These are phyloP conservation scores for Catalaphyllia jardinei DNA, from an alignment of 64 coral and sea anemone genomes.

Conservation along the genomic window DNA sequence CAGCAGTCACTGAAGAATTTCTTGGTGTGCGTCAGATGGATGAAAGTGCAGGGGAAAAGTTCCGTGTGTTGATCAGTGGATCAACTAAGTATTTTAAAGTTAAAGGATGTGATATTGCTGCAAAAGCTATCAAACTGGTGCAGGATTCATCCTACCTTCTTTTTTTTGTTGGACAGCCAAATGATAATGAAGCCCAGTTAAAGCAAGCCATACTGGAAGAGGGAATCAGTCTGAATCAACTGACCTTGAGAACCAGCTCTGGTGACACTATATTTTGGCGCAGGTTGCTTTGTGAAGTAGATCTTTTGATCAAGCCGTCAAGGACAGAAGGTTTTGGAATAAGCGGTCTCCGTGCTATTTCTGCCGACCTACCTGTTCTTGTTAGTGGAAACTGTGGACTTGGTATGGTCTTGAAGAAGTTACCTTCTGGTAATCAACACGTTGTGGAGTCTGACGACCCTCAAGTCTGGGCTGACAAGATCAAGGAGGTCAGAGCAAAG, in stretches of 20 bases:
- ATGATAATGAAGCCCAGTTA: too few relatives aligned
- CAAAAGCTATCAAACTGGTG: conserved; percentile 16
- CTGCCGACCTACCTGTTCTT: conserved; percentile 15
- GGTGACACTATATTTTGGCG: conserved; percentile 4
- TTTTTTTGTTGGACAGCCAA: too few relatives aligned
- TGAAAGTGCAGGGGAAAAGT: not conserved
- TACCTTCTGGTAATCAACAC: not conserved
- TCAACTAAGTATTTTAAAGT: conserved; percentile 17
- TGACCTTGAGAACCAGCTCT: not conserved
- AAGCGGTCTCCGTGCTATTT: conserved; percentile 17
- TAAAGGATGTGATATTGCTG: conserved; percentile 38
- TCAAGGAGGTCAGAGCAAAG: not conserved
- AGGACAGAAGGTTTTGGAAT: conserved; percentile 35
- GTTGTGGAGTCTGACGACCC: conserved; percentile 26
- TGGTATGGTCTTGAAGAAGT: not conserved
- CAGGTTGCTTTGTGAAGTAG: not conserved
- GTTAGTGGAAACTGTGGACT: not conserved
- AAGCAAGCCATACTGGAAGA: not conserved
- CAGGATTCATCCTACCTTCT: too few relatives aligned
- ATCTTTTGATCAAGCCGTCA: conserved; percentile 19
- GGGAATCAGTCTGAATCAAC: not conserved
- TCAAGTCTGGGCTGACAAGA: conserved; percentile 6
- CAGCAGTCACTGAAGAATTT: not conserved
- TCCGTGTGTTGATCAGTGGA: conserved; percentile 2
- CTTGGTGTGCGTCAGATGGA: not conserved